Conservation (phyloP, 2,113 vertebrate genomes). For the Isichthys henryi region DNA sequence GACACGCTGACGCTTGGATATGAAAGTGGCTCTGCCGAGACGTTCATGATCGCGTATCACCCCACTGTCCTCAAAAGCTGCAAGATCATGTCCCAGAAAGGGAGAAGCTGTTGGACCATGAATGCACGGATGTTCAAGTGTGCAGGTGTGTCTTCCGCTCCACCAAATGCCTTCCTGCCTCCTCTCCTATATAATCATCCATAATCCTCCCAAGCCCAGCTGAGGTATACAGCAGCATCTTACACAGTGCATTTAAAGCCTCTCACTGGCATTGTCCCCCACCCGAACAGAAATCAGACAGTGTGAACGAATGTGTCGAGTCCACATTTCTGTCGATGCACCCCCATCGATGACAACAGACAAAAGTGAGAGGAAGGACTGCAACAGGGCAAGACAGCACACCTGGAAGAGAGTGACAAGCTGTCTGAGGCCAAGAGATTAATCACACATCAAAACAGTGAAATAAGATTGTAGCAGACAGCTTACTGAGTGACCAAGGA, state of each 20-base stretch:
- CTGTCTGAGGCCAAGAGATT: neutral
- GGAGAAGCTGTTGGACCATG: neutral
- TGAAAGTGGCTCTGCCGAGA: neutral
- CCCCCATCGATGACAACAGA: neutral
- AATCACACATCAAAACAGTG: neutral
- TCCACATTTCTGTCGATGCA: neutral
- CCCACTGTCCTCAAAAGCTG: neutral
- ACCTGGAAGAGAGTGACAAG: neutral
- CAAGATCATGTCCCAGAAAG: neutral
- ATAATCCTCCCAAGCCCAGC: neutral
- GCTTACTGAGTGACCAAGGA: conserved; percentile 64
- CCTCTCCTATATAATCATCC: neutral
- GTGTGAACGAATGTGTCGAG: neutral
- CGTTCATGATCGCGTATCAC: neutral
- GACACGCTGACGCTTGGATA: neutral
- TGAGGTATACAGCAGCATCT: neutral
- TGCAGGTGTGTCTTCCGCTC: neutral
- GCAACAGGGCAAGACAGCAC: neutral
- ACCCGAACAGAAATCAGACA: neutral
- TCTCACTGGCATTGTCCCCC: neutral
- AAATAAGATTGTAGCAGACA: conserved; percentile 32
- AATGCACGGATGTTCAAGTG: too few species aligned
- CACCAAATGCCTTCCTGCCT: neutral
- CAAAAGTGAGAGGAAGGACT: neutral
- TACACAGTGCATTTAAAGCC: neutral